phyloP scores from a whole-genome alignment of 2,888 invertebrate species.

The Pachliopta kotzebuea region DNA sequence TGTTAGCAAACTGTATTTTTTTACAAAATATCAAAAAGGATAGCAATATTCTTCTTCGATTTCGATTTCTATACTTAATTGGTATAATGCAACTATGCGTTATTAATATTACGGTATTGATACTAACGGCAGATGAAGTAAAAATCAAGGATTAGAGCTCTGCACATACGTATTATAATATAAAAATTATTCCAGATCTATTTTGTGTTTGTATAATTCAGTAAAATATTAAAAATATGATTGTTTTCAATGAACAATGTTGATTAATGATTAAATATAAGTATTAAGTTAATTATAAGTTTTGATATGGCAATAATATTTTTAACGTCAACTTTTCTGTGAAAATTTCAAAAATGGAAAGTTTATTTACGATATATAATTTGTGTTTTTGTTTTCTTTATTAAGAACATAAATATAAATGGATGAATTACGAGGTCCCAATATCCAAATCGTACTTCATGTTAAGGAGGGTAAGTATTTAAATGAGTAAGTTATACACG shows the following conservation, averaged over 20 bases:
- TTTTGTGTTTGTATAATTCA: background rate
- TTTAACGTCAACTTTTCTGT: background rate
- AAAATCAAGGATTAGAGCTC: too few species aligned
- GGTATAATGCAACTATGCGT: too few species aligned
- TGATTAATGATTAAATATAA: background rate
- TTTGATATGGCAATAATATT: background rate
- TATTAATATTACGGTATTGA: too few species aligned
- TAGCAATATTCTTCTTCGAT: too few species aligned
- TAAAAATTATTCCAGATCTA: too few species aligned
- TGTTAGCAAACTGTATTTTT: too few species aligned
- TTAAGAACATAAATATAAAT: conserved; percentile 71
- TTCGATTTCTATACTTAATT: too few species aligned
- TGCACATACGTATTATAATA: too few species aligned
- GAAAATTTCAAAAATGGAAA: conserved; percentile 30
- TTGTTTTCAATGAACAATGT: too few species aligned
- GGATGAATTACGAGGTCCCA: conserved; percentile 83
- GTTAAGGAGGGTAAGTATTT: conserved; percentile 82
- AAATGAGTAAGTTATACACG: background rate
- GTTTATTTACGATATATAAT: conserved; percentile 58
- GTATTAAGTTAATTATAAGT: background rate
- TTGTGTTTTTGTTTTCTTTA: conserved; percentile 46
- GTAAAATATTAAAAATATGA: background rate
- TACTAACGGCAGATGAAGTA: too few species aligned
- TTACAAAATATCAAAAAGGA: too few species aligned
- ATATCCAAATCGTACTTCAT: conserved; percentile 83